Evolutionary conservation across 1,140 invertebrate genomes (phyloP).

Genomic region (Drosophila hydei): DNA sequence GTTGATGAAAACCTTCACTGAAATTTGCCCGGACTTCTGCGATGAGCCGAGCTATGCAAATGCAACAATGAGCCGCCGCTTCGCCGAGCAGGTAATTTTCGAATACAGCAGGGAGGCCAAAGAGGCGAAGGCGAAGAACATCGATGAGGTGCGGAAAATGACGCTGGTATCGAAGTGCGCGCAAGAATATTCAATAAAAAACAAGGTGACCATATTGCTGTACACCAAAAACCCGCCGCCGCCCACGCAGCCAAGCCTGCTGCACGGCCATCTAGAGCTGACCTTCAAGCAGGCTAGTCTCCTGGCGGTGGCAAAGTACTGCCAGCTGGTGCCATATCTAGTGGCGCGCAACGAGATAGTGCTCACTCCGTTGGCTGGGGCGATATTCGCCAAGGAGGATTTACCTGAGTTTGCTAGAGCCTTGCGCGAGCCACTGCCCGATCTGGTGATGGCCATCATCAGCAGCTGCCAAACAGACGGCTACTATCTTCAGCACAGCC

Average conservation of each 20-base stretch:
- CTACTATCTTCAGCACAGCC: constrained; percentile 52
- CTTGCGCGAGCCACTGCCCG: constrained; percentile 38
- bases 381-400: constrained; percentile 44
- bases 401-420: constrained; percentile 44
- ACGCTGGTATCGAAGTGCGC: constrained; percentile 12
- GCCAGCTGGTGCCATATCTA: constrained; percentile 54
- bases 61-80: constrained; percentile 52
- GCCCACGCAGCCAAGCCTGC: constrained; percentile 47
- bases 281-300: constrained; percentile 70
- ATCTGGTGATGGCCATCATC: constrained; percentile 53
- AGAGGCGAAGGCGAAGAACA: constrained; percentile 45
- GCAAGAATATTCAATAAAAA: not conserved
- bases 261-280: constrained; percentile 32
- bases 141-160: constrained; percentile 32
- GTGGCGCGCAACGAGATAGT: constrained; percentile 48
- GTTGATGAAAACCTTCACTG: constrained; percentile 38
- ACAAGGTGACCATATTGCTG: constrained; percentile 36
- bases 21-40: constrained; percentile 56
- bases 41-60: constrained; percentile 38
- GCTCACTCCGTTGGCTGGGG: constrained; percentile 62
- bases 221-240: constrained; percentile 12
- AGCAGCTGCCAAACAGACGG: constrained; percentile 69
- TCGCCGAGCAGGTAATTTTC: constrained; percentile 59
- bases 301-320: constrained; percentile 61
- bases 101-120: constrained; percentile 54